A percentile compares a stretch with the other conserved stretches of the same genome.
Evolutionary conservation across 2,797 vertebrate genomes (phyloP).

Genomic region (Cuniculus paca): DNA sequence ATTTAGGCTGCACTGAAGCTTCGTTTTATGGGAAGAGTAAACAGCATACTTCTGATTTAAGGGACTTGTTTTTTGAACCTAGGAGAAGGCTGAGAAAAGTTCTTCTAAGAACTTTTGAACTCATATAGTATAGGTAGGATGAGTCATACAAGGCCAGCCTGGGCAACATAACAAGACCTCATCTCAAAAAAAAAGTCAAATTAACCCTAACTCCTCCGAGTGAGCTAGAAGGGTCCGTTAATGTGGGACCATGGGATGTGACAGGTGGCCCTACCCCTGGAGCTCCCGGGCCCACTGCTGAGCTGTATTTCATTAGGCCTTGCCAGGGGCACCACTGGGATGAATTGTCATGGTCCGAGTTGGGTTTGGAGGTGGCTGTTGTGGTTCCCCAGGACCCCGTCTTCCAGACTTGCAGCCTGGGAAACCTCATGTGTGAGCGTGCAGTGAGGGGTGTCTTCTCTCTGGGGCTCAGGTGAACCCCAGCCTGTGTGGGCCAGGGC

Average conservation of each 20-base stretch:
- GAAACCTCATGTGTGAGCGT: not conserved
- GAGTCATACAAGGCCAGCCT: not conserved
- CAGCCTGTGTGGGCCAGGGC: too few species aligned
- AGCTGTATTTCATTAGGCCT: fast-evolving
- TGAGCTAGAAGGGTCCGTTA: too few species aligned
- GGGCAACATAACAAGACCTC: not conserved
- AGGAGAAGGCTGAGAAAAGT: not conserved
- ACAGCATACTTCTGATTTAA: not conserved
- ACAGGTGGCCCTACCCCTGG: not conserved
- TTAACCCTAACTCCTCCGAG: not conserved
- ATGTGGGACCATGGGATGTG: not conserved
- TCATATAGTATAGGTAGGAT: fast-evolving
- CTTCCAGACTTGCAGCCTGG: not conserved
- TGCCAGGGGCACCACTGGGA: too few species aligned
- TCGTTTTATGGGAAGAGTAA: not conserved
- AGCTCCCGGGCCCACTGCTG: not conserved
- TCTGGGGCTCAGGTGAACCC: not conserved
- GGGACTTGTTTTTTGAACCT: not conserved
- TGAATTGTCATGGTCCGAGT: fast-evolving
- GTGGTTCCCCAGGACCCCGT: not conserved
- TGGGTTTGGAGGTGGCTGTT: not conserved
- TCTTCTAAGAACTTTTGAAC: not conserved
- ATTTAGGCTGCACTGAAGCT: not conserved
- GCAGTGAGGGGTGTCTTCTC: not conserved
- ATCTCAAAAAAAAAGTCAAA: not conserved